Evolutionary conservation across 1,140 invertebrate genomes (phyloP).

Genomic region (Brachionus rotundiformis): DNA sequence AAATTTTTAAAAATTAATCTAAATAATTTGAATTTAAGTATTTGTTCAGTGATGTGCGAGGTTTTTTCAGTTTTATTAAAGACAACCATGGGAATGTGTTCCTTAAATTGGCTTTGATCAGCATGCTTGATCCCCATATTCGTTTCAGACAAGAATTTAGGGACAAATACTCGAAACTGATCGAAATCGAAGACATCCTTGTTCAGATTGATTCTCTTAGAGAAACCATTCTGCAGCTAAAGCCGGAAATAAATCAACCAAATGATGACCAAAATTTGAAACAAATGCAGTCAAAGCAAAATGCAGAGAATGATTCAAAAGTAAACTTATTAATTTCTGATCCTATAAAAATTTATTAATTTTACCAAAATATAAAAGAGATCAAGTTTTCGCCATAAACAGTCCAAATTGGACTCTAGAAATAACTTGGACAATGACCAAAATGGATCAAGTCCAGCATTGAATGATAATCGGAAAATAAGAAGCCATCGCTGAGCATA

Average conservation of each 20-base stretch:
- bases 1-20: no score
- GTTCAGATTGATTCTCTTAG: background rate
- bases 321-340: background rate
- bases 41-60: constrained; percentile 86
- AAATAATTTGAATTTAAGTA: no score
- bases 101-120: constrained; percentile 83
- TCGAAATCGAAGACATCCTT: constrained; percentile 55
- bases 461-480: constrained; percentile 4
- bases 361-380: no score
- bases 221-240: background rate
- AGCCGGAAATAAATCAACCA: background rate
- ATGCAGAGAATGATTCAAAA: constrained; percentile 16
- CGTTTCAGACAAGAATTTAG: constrained; percentile 52
- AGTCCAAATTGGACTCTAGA: background rate
- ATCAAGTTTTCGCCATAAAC: constrained; percentile 6
- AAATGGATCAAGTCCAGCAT: background rate
- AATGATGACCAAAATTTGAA: background rate
- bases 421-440: constrained; percentile 4
- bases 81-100: constrained; percentile 94
- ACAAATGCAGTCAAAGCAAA: background rate
- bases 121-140: constrained; percentile 76
- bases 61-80: constrained; percentile 87
- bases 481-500: constrained; percentile 17
- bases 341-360: no score
- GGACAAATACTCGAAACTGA: constrained; percentile 55